phyloP scores from a whole-genome alignment of 2,113 vertebrate genomes.

The Protobothrops flavoviridis region DNA sequence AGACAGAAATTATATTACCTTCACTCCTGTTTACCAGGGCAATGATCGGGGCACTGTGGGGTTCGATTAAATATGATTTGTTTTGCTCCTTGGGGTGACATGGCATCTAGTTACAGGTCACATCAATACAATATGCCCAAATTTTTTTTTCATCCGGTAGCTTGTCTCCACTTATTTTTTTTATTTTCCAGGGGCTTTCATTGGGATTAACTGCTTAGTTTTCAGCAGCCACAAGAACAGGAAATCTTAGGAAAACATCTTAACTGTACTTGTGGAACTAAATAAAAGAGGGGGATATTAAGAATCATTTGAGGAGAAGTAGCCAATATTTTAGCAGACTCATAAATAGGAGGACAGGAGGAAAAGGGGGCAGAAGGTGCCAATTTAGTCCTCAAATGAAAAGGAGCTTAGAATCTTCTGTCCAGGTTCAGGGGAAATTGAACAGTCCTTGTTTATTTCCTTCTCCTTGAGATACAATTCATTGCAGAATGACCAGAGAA shows the following conservation, averaged over 20 bases:
- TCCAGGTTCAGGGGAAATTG: background rate
- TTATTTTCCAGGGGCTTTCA: background rate
- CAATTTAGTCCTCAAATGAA: background rate
- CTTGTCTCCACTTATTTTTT: background rate
- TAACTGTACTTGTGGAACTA: background rate
- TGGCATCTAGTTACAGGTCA: background rate
- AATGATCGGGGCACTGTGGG: too few species aligned
- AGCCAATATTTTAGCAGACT: background rate
- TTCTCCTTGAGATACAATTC: background rate
- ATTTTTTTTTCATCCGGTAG: background rate
- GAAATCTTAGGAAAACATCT: background rate
- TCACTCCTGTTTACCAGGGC: background rate
- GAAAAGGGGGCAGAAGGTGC: background rate
- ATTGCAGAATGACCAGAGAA: background rate
- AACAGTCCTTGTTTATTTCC: background rate
- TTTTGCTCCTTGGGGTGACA: background rate
- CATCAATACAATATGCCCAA: background rate
- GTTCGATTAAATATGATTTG: background rate
- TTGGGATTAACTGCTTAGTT: background rate
- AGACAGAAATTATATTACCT: background rate
- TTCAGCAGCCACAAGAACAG: background rate
- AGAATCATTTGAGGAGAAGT: background rate
- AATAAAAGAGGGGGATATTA: background rate
- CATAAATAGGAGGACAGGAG: background rate
- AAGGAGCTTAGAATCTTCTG: background rate